Conservation (phyloP, 2,113 vertebrate genomes). For the Cyprinodon tularosa region DNA sequence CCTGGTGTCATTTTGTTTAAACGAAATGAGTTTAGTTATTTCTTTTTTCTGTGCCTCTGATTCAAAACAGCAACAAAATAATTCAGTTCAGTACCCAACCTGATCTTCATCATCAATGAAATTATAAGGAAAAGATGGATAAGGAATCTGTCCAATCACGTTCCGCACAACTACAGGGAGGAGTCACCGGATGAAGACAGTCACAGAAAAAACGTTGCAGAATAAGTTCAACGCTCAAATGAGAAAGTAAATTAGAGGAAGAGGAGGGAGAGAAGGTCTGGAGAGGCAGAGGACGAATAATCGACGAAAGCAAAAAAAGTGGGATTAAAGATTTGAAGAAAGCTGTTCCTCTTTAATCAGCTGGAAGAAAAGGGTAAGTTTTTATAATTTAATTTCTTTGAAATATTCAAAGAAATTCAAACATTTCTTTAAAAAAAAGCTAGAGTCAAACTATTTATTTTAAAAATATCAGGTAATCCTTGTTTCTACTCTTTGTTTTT, state of each 20-base stretch:
- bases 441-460: too few species aligned
- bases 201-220: not conserved
- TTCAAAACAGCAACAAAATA: not conserved
- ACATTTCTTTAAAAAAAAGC: too few species aligned
- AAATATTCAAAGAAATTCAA: too few species aligned
- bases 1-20: too few species aligned
- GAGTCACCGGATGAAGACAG: conserved; percentile 16
- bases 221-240: not conserved
- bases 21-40: not conserved
- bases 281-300: not conserved
- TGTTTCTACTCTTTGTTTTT: too few species aligned
- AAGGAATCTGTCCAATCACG: not conserved
- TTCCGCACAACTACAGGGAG: conserved; percentile 12
- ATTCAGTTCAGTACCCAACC: too few species aligned
- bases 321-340: not conserved
- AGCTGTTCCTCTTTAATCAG: not conserved
- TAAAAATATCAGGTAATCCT: too few species aligned
- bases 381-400: not conserved
- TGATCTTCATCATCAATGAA: not conserved
- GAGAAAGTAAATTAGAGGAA: not conserved
- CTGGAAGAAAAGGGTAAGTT: not conserved
- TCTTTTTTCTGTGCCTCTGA: not conserved
- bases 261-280: not conserved
- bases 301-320: not conserved
- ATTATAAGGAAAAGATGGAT: not conserved